phyloP scores from a whole-genome alignment of 2,888 invertebrate species.

The Tetragonula carbonaria region DNA sequence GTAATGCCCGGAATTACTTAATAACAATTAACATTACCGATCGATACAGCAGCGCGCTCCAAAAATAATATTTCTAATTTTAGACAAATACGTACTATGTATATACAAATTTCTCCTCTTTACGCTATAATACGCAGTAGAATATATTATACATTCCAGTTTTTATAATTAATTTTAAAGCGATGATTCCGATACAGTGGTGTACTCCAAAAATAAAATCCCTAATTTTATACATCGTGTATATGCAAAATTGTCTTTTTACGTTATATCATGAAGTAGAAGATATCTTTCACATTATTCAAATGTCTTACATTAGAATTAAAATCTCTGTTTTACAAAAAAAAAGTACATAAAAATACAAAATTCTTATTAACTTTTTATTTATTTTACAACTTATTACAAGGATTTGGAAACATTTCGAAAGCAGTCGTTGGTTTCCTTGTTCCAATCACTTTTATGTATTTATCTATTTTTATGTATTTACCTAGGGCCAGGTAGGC shows the following conservation, averaged over 20 bases:
- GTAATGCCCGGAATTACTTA: background rate
- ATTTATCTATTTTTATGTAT: background rate
- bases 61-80: too few species aligned
- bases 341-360: background rate
- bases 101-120: too few species aligned
- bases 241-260: background rate
- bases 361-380: background rate
- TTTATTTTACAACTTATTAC: background rate
- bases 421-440: background rate
- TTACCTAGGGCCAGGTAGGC: conserved; percentile 42
- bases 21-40: too few species aligned
- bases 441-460: background rate
- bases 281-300: background rate
- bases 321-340: background rate
- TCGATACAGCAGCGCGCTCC: too few species aligned
- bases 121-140: too few species aligned
- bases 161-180: background rate
- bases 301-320: background rate
- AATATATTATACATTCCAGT: background rate
- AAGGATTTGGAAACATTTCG: background rate
- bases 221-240: too few species aligned
- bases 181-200: too few species aligned
- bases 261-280: background rate
- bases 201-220: too few species aligned
- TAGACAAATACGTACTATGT: too few species aligned